Evolutionary conservation across 1,140 invertebrate genomes (phyloP).

Genomic region (Himalopsyche phryganea): DNA sequence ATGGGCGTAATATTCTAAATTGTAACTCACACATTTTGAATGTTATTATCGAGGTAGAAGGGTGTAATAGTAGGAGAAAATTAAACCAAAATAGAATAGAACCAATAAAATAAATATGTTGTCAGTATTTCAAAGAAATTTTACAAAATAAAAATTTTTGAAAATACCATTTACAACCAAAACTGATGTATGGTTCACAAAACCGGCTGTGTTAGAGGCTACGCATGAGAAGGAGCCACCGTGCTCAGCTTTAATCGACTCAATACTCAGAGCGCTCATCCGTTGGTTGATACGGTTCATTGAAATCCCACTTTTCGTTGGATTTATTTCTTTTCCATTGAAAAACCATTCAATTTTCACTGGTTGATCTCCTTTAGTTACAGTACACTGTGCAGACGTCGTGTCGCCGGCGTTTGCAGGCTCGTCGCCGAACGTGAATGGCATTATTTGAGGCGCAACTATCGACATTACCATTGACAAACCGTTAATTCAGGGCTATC

Average conservation of each 20-base stretch:
- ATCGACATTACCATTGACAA: slow-evolving; percentile 38
- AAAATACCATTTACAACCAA: slow-evolving; percentile 63
- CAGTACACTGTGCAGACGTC: slow-evolving; percentile 56
- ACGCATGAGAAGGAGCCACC: slow-evolving; percentile 71
- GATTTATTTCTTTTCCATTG: slow-evolving; percentile 44
- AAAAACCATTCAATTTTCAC: slow-evolving; percentile 59
- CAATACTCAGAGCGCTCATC: slow-evolving; percentile 59
- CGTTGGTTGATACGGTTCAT: slow-evolving; percentile 53
- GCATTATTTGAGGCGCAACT: slow-evolving; percentile 65
- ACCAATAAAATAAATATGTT: slow-evolving; percentile 1
- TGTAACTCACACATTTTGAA: slow-evolving; percentile 58
- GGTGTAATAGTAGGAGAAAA: slow-evolving; percentile 62
- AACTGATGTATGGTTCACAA: slow-evolving; percentile 56
- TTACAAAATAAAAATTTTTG: too few species aligned
- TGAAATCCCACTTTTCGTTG: slow-evolving; percentile 44
- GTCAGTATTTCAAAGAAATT: too few species aligned
- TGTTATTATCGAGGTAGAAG: slow-evolving; percentile 61
- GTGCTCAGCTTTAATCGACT: slow-evolving; percentile 57
- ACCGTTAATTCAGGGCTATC: too few species aligned
- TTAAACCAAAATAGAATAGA: slow-evolving; percentile 34
- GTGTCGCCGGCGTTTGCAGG: slow-evolving; percentile 63
- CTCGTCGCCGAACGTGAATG: slow-evolving; percentile 63
- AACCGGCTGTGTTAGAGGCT: slow-evolving; percentile 65
- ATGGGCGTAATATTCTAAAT: slow-evolving; percentile 57
- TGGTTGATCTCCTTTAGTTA: slow-evolving; percentile 67